Percentiles rank a stretch among this genome's conserved stretches.
These are phyloP conservation scores for Centruroides vittatus DNA, from an alignment of 1,140 invertebrate species.

Conservation along the genomic window DNA sequence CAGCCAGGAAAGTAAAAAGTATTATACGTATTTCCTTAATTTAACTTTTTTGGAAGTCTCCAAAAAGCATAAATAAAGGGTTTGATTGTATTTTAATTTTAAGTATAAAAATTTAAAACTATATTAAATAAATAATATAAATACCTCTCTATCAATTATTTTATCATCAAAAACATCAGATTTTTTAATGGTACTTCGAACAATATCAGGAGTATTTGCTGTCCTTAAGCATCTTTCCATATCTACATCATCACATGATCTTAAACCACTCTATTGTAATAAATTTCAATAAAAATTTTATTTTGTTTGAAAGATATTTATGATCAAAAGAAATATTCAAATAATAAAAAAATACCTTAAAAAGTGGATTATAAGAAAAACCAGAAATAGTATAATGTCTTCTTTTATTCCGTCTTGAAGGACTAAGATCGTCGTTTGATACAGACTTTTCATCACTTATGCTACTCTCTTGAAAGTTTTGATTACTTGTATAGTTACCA, in stretches of 20 bases:
- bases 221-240: constrained; percentile 61
- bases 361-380: constrained; percentile 28
- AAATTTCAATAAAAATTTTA: no score
- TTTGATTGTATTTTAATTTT: no score
- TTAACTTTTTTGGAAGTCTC: no score
- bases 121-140: not conserved
- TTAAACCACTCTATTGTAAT: constrained; percentile 8
- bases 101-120: no score
- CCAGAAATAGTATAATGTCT: constrained; percentile 75
- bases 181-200: constrained; percentile 53
- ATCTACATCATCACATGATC: constrained; percentile 67
- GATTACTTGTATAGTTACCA: constrained; percentile 16
- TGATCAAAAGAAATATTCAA: no score
- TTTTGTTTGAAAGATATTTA: no score
- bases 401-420: constrained; percentile 48
- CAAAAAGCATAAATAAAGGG: no score
- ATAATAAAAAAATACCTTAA: no score
- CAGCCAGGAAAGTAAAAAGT: no score
- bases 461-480: no score
- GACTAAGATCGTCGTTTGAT: constrained; percentile 12
- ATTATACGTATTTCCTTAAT: no score
- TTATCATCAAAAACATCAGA: constrained; percentile 51
- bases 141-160: constrained; percentile 52
- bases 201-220: constrained; percentile 58
- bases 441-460: constrained; percentile 16